phyloP scores from a whole-genome alignment of 64 coral and sea anemone genomes.

The Montipora capricornis region DNA sequence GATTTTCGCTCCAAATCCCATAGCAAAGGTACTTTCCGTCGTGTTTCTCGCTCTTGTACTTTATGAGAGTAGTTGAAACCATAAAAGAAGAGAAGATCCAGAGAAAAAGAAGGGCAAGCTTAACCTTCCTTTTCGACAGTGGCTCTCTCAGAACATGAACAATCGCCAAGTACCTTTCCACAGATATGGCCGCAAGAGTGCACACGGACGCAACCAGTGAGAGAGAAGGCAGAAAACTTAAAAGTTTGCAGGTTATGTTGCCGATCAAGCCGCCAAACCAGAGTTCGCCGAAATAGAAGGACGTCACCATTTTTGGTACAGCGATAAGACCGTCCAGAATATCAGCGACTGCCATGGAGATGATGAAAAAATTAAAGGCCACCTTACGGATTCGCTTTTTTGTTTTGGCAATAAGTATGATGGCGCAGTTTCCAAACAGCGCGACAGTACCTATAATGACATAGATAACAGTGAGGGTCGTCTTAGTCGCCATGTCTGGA shows the following conservation, averaged over 20 bases:
- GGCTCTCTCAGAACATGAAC: slow-evolving; percentile 64
- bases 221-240: slow-evolving; percentile 23
- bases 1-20: slow-evolving; percentile 20
- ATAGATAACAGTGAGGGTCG: slow-evolving; percentile 55
- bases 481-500: neutral
- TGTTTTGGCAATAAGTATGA: slow-evolving; percentile 63
- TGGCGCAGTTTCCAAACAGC: slow-evolving; percentile 60
- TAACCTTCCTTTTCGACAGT: slow-evolving; percentile 58
- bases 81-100: slow-evolving; percentile 51
- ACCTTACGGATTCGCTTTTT: slow-evolving; percentile 54
- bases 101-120: slow-evolving; percentile 19
- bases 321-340: slow-evolving; percentile 63
- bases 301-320: slow-evolving; percentile 30
- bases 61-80: slow-evolving; percentile 25
- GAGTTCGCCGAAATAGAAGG: neutral
- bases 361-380: slow-evolving; percentile 75
- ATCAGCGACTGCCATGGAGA: slow-evolving; percentile 74
- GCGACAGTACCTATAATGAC: slow-evolving; percentile 47
- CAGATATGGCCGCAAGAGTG: slow-evolving; percentile 62
- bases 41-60: neutral
- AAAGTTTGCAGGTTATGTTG: slow-evolving; percentile 61
- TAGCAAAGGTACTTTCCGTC: neutral
- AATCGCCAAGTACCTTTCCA: slow-evolving; percentile 72
- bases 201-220: slow-evolving; percentile 61
- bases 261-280: slow-evolving; percentile 75